These are phyloP conservation scores for Lophura swinhoii DNA, from an alignment of 2,797 vertebrate genomes.

Conservation along the genomic window DNA sequence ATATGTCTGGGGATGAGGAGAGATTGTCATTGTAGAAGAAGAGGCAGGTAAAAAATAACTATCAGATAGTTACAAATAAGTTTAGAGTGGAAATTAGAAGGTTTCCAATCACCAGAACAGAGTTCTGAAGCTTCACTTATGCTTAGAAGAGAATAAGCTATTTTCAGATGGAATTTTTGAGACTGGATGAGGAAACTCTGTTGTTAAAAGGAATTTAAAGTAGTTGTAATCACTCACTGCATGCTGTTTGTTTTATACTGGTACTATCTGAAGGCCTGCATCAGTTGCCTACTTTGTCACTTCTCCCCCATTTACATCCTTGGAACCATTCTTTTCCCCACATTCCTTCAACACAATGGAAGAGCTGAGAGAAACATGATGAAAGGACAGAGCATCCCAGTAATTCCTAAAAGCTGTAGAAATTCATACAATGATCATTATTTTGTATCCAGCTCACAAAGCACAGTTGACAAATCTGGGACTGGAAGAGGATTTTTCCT, in stretches of 20 bases:
- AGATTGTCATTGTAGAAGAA: not conserved
- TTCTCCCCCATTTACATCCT: not conserved
- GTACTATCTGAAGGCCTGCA: not conserved
- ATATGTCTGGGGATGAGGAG: not conserved
- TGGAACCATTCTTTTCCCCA: rapidly evolving
- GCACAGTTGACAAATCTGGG: not conserved
- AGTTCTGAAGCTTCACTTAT: not conserved
- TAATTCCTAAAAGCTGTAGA: not conserved
- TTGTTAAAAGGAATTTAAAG: not conserved
- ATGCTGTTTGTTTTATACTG: not conserved
- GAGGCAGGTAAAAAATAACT: not conserved
- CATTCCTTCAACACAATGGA: not conserved
- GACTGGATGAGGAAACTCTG: not conserved
- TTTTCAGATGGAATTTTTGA: not conserved
- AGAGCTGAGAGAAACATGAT: not conserved
- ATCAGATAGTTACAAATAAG: not conserved
- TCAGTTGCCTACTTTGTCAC: rapidly evolving
- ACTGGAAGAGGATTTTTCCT: not conserved
- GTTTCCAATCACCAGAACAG: not conserved
- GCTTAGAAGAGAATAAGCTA: not conserved
- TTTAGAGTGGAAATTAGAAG: not conserved
- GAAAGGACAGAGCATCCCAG: not conserved
- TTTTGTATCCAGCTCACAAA: not conserved
- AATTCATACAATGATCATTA: not conserved
- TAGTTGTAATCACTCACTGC: not conserved